Percentiles rank a stretch among this genome's conserved stretches.
Evolutionary conservation across 2,888 invertebrate genomes (phyloP).

Genomic region (Choristoneura rosaceana): DNA sequence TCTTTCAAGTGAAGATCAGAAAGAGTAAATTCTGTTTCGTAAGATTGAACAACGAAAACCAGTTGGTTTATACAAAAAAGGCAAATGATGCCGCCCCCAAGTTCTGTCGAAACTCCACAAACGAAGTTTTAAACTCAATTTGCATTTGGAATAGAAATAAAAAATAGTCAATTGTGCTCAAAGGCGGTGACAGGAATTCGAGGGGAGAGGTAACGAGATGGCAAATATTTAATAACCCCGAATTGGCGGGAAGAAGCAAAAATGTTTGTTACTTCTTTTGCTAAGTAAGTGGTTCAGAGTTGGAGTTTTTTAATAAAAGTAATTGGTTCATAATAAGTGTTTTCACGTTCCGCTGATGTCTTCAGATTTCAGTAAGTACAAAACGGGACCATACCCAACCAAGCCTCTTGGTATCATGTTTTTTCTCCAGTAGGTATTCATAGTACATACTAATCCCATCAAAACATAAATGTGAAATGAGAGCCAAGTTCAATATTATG

Average conservation of each 20-base stretch:
- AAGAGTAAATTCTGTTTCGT: conserved; percentile 15
- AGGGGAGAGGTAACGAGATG: conserved; percentile 44
- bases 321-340: conserved; percentile 3
- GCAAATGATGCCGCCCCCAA: conserved; percentile 51
- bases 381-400: background rate
- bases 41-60: conserved; percentile 30
- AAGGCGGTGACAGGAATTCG: conserved; percentile 54
- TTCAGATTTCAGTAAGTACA: background rate
- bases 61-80: conserved; percentile 53
- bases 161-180: conserved; percentile 61
- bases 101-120: conserved; percentile 58
- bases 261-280: conserved; percentile 27
- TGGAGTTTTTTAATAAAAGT: background rate
- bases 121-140: conserved; percentile 72
- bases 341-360: background rate
- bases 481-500: too few relatives aligned
- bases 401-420: too few relatives aligned
- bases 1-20: background rate
- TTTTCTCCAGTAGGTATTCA: too few relatives aligned
- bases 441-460: too few relatives aligned
- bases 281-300: conserved; percentile 20
- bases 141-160: conserved; percentile 69
- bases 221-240: conserved; percentile 43
- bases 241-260: conserved; percentile 31
- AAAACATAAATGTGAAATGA: too few relatives aligned